Evolutionary conservation across 2,888 invertebrate genomes (phyloP), one percentile per base, ranked within the genome.

Genomic region (Epistrophella euchroma): DNA sequence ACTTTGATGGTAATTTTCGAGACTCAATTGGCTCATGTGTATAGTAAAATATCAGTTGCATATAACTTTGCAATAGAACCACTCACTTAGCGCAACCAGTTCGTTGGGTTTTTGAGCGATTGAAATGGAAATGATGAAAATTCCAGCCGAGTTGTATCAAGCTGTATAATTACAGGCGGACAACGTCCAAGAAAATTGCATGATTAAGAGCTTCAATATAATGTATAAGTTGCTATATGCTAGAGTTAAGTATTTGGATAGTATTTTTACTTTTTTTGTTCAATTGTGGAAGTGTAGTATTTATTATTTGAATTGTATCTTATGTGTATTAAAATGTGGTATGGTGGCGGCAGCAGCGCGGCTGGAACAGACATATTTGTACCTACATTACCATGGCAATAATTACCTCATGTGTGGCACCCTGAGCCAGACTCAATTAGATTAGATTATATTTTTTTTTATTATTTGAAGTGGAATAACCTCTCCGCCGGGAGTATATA

Each of bases 71-170:
- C 78, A 74, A 56, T 35, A 45, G 60, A 81, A 85, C 85, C 68
- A 77, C 85, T 85, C 85, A 85, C 85, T 85, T 85, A 85, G 80
- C 22, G 68, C 76, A 80, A 85, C 85, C 85, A 77, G 85, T 85
- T 81, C 71, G 84, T 68, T 85, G 52, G n/a, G 80, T 85, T 85
- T 80, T 80, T 73, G 76, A 68, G 60, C 73, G 68, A 70, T 73
- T 68, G 85, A 85, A 85, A 80, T 85, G 76, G 68, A 85, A 85
- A 85, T 85, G 79, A 64, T 64, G 66, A 47, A 66, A 66, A 85
- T 81, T 80, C 72, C 85, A 72, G 62, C 73, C 76, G 72, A 58
- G 75, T 37, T 75, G 70, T 70, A n/a, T 28, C 58, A 81, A 77
- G 50, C 70, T 68, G 25, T 76, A 22, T 76, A 85, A 80, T 80